Conservation (phyloP, 2,888 invertebrate species). For the Troides helena region DNA sequence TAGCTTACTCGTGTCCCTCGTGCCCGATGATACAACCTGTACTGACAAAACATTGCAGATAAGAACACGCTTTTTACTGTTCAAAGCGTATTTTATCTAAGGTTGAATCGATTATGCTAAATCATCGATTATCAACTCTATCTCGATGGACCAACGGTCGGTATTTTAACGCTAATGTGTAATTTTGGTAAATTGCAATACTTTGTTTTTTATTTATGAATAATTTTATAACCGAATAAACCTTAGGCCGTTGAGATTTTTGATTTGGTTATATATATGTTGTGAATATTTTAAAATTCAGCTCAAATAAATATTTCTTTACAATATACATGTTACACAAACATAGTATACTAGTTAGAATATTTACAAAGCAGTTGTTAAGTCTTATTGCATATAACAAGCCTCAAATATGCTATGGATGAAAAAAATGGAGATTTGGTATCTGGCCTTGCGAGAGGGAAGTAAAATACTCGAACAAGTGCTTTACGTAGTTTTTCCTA, state of each 20-base stretch:
- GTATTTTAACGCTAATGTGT: not conserved
- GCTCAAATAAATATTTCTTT: too few species aligned
- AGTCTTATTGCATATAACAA: too few species aligned
- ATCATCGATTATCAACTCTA: constrained; percentile 1
- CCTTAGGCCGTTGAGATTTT: not conserved
- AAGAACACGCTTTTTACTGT: constrained; percentile 23
- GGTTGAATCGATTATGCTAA: not conserved
- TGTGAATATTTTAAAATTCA: too few species aligned
- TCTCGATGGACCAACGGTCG: not conserved
- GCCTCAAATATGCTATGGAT: too few species aligned
- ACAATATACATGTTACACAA: too few species aligned
- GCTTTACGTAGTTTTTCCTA: too few species aligned
- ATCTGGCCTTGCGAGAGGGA: too few species aligned
- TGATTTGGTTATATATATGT: not conserved
- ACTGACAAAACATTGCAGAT: constrained; percentile 36
- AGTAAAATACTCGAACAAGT: too few species aligned
- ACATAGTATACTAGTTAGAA: too few species aligned
- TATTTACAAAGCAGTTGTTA: too few species aligned
- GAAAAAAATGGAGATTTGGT: too few species aligned
- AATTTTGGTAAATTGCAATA: not conserved
- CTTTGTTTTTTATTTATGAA: not conserved
- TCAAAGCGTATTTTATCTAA: constrained; percentile 9
- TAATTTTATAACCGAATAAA: constrained; percentile 7
- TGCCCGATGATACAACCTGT: constrained; percentile 26
- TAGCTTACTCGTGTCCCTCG: constrained; percentile 39